A percentile compares a stretch with the other conserved stretches of the same genome.
Evolutionary conservation across 2,888 invertebrate genomes (phyloP).

Genomic region (Coleophora deauratella): DNA sequence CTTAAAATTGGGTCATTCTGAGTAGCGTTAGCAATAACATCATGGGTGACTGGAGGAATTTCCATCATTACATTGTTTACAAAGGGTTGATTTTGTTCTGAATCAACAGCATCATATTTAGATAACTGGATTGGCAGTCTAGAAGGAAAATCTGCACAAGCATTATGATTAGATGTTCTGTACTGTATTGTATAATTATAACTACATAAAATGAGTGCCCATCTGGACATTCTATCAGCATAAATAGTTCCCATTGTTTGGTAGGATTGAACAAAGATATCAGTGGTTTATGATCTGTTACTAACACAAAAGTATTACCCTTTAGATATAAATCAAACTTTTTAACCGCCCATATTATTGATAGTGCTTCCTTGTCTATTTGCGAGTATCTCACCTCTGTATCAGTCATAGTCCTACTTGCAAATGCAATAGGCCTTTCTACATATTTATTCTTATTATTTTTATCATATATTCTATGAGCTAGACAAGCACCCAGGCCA

Average conservation of each 20-base stretch:
- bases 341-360: too few species aligned
- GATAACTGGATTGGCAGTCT: background rate
- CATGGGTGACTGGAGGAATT: too few species aligned
- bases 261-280: slow-evolving; percentile 5
- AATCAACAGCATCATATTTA: too few species aligned
- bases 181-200: background rate
- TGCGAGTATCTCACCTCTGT: background rate
- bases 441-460: background rate
- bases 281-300: slow-evolving; percentile 1
- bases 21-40: too few species aligned
- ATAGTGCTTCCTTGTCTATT: too few species aligned
- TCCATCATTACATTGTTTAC: too few species aligned
- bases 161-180: background rate
- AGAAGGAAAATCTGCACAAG: background rate
- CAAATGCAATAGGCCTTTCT: slow-evolving; percentile 2
- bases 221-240: slow-evolving; percentile 1
- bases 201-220: background rate
- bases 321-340: too few species aligned
- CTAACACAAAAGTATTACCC: background rate
- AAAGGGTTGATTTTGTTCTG: too few species aligned
- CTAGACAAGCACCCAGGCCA: too few species aligned
- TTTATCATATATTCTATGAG: background rate
- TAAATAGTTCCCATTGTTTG: slow-evolving; percentile 4
- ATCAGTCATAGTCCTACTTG: background rate
- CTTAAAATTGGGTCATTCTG: background rate